Evolutionary conservation across 2,888 invertebrate species (phyloP), one percentile per base, ranked within the genome.

Genomic region (Tetheella fluctuosa): DNA sequence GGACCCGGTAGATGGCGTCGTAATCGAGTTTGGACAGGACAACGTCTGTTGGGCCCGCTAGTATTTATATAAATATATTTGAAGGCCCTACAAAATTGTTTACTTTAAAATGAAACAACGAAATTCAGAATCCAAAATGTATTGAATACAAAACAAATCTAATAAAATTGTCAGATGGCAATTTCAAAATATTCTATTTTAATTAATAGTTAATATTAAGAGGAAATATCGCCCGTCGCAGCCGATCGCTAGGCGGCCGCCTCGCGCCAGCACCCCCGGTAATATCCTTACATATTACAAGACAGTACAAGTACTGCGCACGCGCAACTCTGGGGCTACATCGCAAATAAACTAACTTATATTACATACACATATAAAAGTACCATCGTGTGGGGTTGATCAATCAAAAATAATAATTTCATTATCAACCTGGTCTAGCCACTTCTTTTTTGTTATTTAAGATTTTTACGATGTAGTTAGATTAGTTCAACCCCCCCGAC

Each of bases 91-190:
- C 13, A 8, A 17, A 48, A 20, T 17, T 48, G 15, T 17, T 48
- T 39, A n/a, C 1, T 12, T 23, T 15, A 37, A 77, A 76, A 77
- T 72, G 83, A 79, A 76, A 76, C 76, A 79, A 78, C 72, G 56
- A 57, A 63, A 60, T 66, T 85, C 82, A 86, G 90, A 91, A 89
- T 91, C 90, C 89, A 92, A 92, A 82, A 89, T 91, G 88, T 93
- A 91, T 91, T 91, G 89, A 91, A 91, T 91, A 92, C 85, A 91
- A 92, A 93, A 91, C 90, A 89, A 87, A 90, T 87, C 84, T 89
- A 90, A 87, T 89, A 89, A 88, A 90, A 89, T 89, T 86, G 88
- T 88, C 89, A 77, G 86, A 75, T 88, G 89, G 88, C 90, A 91
- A 90, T 91, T 90, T 88, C 74, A 85, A 86, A 89, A 88, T 88